Conservation (phyloP, 2,797 vertebrate genomes). For the Catostomus latipinnis region DNA sequence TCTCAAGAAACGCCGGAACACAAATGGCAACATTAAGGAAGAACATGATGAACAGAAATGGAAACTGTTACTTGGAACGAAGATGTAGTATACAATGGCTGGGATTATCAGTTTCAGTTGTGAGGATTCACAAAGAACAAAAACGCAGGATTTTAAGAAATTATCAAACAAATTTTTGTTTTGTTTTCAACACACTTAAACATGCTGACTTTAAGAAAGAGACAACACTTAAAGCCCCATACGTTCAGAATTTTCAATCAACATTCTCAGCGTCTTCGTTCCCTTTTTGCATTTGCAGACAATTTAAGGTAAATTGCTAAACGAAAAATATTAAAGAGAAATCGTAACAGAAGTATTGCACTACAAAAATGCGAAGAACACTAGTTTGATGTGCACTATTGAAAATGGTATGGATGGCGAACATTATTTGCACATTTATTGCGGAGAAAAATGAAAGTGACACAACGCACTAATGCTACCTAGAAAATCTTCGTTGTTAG, state of each 20-base stretch:
- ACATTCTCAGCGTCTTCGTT: conserved; percentile 3
- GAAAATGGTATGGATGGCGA: conserved; percentile 68
- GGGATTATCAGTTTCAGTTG: conserved; percentile 64
- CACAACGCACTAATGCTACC: conserved; percentile 32
- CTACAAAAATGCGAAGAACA: conserved; percentile 77
- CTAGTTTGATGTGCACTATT: conserved; percentile 80
- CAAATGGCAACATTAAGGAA: conserved; percentile 27
- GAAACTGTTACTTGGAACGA: conserved; percentile 44
- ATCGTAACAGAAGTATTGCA: conserved; percentile 75
- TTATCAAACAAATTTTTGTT: conserved; percentile 3
- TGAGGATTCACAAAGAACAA: conserved; percentile 53
- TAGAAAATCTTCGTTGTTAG: background rate
- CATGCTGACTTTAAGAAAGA: conserved; percentile 39
- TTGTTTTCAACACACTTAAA: conserved; percentile 33
- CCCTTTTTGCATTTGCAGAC: conserved; percentile 10
- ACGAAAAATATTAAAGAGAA: conserved; percentile 52
- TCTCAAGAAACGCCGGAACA: conserved; percentile 32
- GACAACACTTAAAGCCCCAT: conserved; percentile 15
- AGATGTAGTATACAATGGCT: conserved; percentile 56
- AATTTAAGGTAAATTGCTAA: background rate
- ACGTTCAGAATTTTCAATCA: conserved; percentile 34
- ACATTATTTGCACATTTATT: conserved; percentile 68
- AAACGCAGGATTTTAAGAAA: too few species aligned
- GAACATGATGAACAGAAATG: conserved; percentile 57
- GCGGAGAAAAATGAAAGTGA: conserved; percentile 62